These are phyloP conservation scores for Scaptomyza parva DNA, from an alignment of 2,888 invertebrate genomes.

Conservation along the genomic window DNA sequence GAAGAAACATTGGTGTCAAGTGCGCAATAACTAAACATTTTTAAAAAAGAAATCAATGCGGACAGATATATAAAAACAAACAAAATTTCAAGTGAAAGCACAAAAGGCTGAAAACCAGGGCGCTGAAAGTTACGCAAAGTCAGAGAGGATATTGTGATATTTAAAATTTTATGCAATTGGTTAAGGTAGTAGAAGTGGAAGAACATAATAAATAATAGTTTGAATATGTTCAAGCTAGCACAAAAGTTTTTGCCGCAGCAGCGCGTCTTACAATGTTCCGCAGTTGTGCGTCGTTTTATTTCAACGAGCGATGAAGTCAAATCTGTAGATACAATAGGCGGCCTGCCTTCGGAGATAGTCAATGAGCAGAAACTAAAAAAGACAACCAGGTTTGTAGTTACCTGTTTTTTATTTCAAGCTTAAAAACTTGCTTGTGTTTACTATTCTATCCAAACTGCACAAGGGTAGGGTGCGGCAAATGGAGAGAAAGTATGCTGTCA, in stretches of 20 bases:
- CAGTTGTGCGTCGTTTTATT: constrained; percentile 58
- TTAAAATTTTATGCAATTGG: neutral
- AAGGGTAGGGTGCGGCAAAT: constrained; percentile 7
- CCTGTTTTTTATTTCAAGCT: constrained; percentile 23
- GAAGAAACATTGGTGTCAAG: constrained; percentile 37
- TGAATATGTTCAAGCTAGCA: constrained; percentile 75
- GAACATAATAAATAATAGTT: constrained; percentile 4
- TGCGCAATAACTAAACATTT: constrained; percentile 42
- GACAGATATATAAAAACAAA: neutral
- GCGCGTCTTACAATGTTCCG: constrained; percentile 33
- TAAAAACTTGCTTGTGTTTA: constrained; percentile 41
- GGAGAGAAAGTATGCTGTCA: constrained; percentile 59
- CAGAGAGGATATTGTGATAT: neutral
- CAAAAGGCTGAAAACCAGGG: neutral
- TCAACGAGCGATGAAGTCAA: constrained; percentile 82
- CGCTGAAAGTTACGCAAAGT: neutral
- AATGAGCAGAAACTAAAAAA: constrained; percentile 80
- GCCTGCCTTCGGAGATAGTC: constrained; percentile 76
- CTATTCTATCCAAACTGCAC: neutral
- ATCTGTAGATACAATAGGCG: constrained; percentile 75
- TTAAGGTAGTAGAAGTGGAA: neutral
- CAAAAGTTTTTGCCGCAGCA: constrained; percentile 66
- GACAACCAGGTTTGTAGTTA: constrained; percentile 71
- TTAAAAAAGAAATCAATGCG: constrained; percentile 37
- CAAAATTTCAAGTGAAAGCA: constrained; percentile 5